Evolutionary conservation across 53 echinoderm and acorn worm species (phyloP), one percentile per base, ranked within the genome.

Genomic region (Antedon mediterranea): DNA sequence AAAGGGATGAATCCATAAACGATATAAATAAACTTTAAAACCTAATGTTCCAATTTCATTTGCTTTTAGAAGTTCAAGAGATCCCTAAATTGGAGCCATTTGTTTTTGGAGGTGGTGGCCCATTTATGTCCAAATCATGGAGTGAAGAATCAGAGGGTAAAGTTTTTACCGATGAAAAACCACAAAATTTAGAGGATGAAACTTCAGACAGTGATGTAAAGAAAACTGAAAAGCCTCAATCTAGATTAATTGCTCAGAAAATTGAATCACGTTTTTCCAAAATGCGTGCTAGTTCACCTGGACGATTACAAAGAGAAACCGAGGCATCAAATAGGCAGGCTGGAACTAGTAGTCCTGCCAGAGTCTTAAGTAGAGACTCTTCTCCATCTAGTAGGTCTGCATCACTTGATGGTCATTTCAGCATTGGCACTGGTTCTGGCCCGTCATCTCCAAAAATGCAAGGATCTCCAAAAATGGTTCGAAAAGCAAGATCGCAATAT

Each of bases 401-500:
- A 6, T 57, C 57, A 6, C 79, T 84, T 14, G 87, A 90, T 76
- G 87, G 90, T 27, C 89, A 92, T 44, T 94, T 94, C 73, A 84
- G 87, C 2, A 94, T 94, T 29, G 94, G 94, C 32, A 85, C 82
- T 43, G 78, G 84, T 30, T 83, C 87, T 42, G 87, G 91, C 0
- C 89, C 89, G 75, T 86, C 82, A 3, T 94, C 94, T 30, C 94
- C 94, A 29, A 94, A 94, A 81, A 87, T 83, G 41, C 87, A 90
- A 41, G 75, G 91, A 79, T 94, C 94, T 23, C 94, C 94, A 4
- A 94, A 94, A 34, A 83, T 86, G 28, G 81, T 82, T 31, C 75
- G 94, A 31, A 91, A 91, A 77, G 87, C 91, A 20, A 74, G 90
- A 71, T 79, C 83, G 42, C 82, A 83, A n/a, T 85, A 84, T 42